Evolutionary conservation across 2,888 invertebrate species (phyloP), one percentile per base, ranked within the genome.

Genomic region (Protophormia terraenovae): DNA sequence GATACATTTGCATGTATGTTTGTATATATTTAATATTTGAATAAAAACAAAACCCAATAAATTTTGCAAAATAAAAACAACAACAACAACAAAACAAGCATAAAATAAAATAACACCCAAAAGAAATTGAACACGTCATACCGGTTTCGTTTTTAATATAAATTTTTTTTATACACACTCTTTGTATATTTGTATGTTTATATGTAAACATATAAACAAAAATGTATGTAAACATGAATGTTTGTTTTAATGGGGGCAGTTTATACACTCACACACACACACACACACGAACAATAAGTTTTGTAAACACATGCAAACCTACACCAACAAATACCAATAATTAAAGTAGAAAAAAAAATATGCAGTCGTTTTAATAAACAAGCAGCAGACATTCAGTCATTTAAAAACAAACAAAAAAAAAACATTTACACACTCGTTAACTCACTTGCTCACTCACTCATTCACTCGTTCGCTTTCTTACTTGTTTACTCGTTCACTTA

Each of bases 361-460:
- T 66, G 76, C 62, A 53, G 47, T 75, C 62, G 35, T 53, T 75
- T 75, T 50, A 76, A 53, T 22, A 78, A 78, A 72, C 73, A 73
- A 62, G 66, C 78, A 73, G 75, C 73, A 84, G 84, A 84, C 84
- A 84, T 75, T 75, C 75, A 75, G 84, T 84, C 84, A 84, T 84
- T 84, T 41, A 19, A 41, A n/a, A n/a, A n/a, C n/a, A n/a, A 32
- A 12, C 38, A 53, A 35, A 45, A 64, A 64, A 64, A 50, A 19
- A 14, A 24, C 14, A 27, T 19, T 58, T 12, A 50, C 22, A 60
- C 24, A 29, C 60, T 41, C 16, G 29, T 22, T n/a, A n/a, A 45
- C 55, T 67, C 19, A 22, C 12, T 53, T 55, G n/a, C 35, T 32
- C 35, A 10, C 58, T 62, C 22, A 27, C 64, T 41, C 16, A 45